A percentile compares a stretch with the other conserved stretches of the same genome.
These are phyloP conservation scores for Conops quadrifasciatus DNA, from an alignment of 2,888 invertebrate genomes.

Conservation along the genomic window DNA sequence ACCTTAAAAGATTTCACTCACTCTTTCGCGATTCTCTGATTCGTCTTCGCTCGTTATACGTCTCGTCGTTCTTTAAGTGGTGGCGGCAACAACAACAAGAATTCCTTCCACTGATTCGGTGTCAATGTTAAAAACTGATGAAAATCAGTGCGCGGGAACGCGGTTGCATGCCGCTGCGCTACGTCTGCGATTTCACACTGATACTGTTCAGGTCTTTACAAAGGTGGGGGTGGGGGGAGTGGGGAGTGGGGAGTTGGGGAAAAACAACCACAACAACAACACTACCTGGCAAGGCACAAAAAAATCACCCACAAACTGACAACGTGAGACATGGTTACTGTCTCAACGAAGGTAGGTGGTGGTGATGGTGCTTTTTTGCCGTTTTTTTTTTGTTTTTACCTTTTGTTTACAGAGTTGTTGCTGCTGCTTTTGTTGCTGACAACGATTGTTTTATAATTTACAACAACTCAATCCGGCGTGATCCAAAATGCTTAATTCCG, in stretches of 20 bases:
- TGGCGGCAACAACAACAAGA: slow-evolving; percentile 7
- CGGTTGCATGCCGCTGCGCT: slow-evolving; percentile 18
- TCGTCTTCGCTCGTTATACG: slow-evolving; percentile 27
- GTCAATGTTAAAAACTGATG: slow-evolving; percentile 57
- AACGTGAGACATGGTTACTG: slow-evolving; percentile 51
- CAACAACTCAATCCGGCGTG: slow-evolving; percentile 53
- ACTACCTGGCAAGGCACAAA: no score
- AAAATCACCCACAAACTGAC: no score
- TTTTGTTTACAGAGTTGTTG: slow-evolving; percentile 24
- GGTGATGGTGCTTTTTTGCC: slow-evolving; percentile 59
- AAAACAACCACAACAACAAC: neutral
- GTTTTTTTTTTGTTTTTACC: no score
- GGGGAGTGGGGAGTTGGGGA: no score
- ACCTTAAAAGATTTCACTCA: no score
- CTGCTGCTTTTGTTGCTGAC: slow-evolving; percentile 23
- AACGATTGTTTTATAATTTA: slow-evolving; percentile 44
- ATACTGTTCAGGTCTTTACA: slow-evolving; percentile 46
- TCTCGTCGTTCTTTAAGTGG: no score
- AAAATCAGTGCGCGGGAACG: slow-evolving; percentile 23
- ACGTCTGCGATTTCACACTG: slow-evolving; percentile 60
- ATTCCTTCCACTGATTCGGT: slow-evolving; percentile 55
- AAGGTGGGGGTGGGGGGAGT: neutral
- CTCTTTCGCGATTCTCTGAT: slow-evolving; percentile 26
- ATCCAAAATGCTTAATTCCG: slow-evolving; percentile 45
- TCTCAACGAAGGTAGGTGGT: slow-evolving; percentile 57